Percentiles rank a stretch among this genome's conserved stretches.
Conservation (phyloP, 2,113 vertebrate species). For the Macquaria ambigua region DNA sequence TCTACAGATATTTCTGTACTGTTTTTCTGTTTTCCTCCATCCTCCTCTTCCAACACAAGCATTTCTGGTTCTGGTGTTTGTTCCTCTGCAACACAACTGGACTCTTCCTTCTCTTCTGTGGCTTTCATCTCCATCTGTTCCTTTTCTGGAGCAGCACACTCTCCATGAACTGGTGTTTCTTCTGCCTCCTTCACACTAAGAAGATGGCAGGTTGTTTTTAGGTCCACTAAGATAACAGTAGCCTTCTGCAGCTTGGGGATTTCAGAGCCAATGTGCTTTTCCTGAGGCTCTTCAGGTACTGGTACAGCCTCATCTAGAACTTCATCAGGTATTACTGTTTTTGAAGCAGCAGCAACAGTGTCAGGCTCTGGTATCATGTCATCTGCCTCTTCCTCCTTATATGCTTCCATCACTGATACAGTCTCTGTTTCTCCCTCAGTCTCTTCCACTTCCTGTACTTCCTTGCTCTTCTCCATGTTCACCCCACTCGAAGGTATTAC, state of each 20-base stretch:
- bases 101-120: background rate
- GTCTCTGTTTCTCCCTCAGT: background rate
- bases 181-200: background rate
- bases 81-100: background rate
- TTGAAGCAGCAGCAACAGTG: background rate
- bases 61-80: background rate
- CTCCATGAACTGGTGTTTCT: background rate
- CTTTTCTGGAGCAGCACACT: background rate
- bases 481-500: background rate
- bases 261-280: background rate
- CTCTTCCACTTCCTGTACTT: background rate
- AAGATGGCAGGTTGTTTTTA: conserved; percentile 17
- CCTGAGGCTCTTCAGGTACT: background rate
- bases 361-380: background rate
- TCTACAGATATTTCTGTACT: background rate
- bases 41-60: background rate
- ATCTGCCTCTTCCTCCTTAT: background rate
- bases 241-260: conserved; percentile 21
- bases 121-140: background rate
- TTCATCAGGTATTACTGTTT: background rate
- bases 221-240: conserved; percentile 27
- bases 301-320: background rate
- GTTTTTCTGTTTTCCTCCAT: background rate
- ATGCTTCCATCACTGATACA: background rate
- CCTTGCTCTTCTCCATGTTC: background rate